These are phyloP conservation scores for Chrysomela aeneicollis DNA, from an alignment of 2,888 invertebrate species.

Conservation along the genomic window DNA sequence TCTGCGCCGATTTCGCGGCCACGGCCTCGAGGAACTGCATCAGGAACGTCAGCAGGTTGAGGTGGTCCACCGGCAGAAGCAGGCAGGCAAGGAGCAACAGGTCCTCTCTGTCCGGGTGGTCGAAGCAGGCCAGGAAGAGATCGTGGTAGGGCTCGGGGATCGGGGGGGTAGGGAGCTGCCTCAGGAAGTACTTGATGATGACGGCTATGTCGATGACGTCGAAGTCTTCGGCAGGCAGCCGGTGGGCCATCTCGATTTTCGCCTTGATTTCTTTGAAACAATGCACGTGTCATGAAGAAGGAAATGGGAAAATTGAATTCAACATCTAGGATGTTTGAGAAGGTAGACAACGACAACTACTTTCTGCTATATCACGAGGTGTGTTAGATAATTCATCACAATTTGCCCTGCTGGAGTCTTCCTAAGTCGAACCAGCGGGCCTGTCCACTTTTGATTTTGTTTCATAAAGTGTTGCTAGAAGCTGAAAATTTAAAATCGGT, in stretches of 20 bases:
- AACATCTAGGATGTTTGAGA: too few species aligned
- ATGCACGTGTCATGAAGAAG: too few species aligned
- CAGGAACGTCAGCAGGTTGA: slow-evolving; percentile 80
- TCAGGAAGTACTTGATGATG: slow-evolving; percentile 83
- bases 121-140: slow-evolving; percentile 72
- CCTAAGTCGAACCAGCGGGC: too few species aligned
- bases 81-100: slow-evolving; percentile 72
- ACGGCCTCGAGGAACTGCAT: slow-evolving; percentile 65
- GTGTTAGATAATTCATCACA: too few species aligned
- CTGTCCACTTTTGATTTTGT: too few species aligned
- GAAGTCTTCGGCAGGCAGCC: slow-evolving; percentile 64
- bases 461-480: too few species aligned
- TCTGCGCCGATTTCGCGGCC: slow-evolving; percentile 20
- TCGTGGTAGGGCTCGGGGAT: slow-evolving; percentile 78
- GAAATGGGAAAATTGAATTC: too few species aligned
- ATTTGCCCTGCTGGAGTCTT: too few species aligned
- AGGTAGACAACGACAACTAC: too few species aligned
- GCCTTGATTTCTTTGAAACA: slow-evolving; percentile 61
- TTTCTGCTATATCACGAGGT: too few species aligned
- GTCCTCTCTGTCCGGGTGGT: slow-evolving; percentile 66
- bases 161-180: slow-evolving; percentile 83
- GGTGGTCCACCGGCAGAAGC: slow-evolving; percentile 76
- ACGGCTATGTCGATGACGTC: slow-evolving; percentile 85
- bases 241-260: slow-evolving; percentile 60
- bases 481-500: too few species aligned